Evolutionary conservation across 2,888 invertebrate genomes (phyloP), one percentile per base, ranked within the genome.

Genomic region (Carcina quercana): DNA sequence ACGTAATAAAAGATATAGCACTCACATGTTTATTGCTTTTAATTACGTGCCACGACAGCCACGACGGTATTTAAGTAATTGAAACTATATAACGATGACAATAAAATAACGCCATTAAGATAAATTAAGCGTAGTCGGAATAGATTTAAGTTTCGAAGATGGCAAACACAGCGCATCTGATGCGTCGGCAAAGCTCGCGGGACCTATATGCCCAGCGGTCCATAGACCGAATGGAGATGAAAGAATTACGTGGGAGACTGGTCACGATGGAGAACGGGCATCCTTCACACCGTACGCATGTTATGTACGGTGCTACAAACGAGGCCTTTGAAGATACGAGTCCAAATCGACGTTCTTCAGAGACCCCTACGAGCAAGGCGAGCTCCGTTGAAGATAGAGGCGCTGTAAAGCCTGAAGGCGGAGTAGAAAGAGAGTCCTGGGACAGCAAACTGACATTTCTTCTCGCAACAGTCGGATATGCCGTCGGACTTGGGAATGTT

Each of bases 401-500:
- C 1, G 86, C 75, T 12, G 89, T 89, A 40, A 90, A 91, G 2
- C 91, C 90, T 61, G 91, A 89, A 12, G 89, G 85, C 5, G 93
- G 90, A 45, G 88, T 88, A 21, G 94, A 93, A 49, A 83, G 96
- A 25, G 96, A 96, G 69, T 94, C 94, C 27, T 96, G 96, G 96
- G 96, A 96, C 69, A 95, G 92, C 69, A 96, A 96, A 71, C 80
- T 96, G 35, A 96, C 96, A 29, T 97, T 96, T 67, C 86, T 97
- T 11, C 70, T 97, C 47, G 96, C 96, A 0, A 96, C 96, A n/a
- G 93, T 97, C 22, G 95, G 95, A 34, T 96, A 96, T 55, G 97
- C 97, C 3, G 97, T 97, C 1, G 97, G 97, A 0, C 85, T 97
- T 24, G 97, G 97, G 3, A 97, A 97, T 59, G 96, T 96, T 1